A percentile compares a stretch with the other conserved stretches of the same genome.
These are phyloP conservation scores for Buathra laborator DNA, from an alignment of 2,888 invertebrate genomes.

Conservation along the genomic window DNA sequence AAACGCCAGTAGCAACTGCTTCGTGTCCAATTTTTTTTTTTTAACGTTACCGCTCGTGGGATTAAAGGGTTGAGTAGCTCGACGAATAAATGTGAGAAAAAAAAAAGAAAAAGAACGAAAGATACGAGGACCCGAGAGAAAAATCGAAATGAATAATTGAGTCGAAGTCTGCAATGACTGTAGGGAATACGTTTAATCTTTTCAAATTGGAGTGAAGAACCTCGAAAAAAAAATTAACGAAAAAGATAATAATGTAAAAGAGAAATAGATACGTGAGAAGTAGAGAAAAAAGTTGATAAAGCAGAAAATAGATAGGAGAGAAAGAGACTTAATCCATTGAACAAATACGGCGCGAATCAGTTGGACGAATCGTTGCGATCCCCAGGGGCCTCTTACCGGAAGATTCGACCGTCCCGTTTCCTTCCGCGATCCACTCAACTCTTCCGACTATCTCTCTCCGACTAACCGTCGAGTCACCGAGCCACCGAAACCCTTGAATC, in stretches of 20 bases:
- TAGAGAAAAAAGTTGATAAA: conserved; percentile 19
- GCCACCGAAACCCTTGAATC: conserved; percentile 3
- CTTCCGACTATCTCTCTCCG: neutral
- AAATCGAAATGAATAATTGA: conserved; percentile 20
- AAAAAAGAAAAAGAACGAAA: conserved; percentile 74
- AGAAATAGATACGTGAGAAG: conserved; percentile 4
- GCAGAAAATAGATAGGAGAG: conserved; percentile 4
- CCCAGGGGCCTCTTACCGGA: conserved; percentile 45
- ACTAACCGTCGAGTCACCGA: conserved; percentile 4
- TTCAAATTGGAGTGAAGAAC: neutral
- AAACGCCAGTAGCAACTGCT: no score
- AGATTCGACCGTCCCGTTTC: conserved; percentile 16
- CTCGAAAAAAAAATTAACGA: conserved; percentile 42
- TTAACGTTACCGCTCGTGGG: no score
- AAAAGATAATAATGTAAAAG: conserved; percentile 30
- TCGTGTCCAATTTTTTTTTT: no score
- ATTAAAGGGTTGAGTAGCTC: neutral
- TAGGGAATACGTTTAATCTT: neutral
- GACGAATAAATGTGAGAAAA: conserved; percentile 71
- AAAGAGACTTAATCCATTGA: conserved; percentile 48
- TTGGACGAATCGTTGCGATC: conserved; percentile 45
- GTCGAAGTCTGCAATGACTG: conserved; percentile 1
- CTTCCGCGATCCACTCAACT: neutral
- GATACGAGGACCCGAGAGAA: conserved; percentile 5
- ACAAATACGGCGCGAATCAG: conserved; percentile 51